Evolutionary conservation across 1,140 invertebrate genomes (phyloP).

Genomic region (Drosophila setifemur): DNA sequence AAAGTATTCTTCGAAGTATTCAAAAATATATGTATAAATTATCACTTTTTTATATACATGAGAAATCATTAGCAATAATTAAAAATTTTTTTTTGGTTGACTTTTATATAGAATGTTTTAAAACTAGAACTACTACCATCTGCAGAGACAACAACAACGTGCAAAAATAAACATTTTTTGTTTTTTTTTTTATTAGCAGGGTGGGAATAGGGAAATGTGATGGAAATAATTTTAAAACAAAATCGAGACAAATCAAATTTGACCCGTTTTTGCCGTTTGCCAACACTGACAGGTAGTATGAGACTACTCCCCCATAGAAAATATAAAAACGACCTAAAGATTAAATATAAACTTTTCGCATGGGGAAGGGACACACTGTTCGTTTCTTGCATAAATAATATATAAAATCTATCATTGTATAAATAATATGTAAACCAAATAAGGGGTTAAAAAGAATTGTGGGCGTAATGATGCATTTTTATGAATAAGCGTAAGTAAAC

Average conservation of each 20-base stretch:
- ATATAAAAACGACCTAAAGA: constrained; percentile 7
- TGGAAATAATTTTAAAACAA: background rate
- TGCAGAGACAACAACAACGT: constrained; percentile 73
- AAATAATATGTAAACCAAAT: background rate
- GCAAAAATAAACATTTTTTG: constrained; percentile 51
- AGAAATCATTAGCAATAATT: background rate
- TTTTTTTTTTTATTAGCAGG: background rate
- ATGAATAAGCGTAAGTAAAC: constrained; percentile 4
- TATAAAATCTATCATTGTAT: background rate
- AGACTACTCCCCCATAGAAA: background rate
- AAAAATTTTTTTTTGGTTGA: background rate
- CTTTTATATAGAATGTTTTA: constrained; percentile 3
- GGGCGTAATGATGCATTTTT: constrained; percentile 12
- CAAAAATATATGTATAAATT: constrained; percentile 13
- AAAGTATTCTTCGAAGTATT: constrained; percentile 21
- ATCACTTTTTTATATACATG: constrained; percentile 11
- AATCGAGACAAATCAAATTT: constrained; percentile 1
- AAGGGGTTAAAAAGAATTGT: constrained; percentile 23
- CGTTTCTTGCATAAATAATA: constrained; percentile 3
- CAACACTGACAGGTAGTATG: background rate
- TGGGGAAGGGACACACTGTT: constrained; percentile 6
- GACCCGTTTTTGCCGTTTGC: background rate
- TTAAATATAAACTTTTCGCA: too few species aligned
- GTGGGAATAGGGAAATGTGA: background rate
- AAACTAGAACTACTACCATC: constrained; percentile 36